A percentile compares a stretch with the other conserved stretches of the same genome.
phyloP scores from a whole-genome alignment of 1,140 invertebrate genomes.

The Pentalonia nigronervosa region DNA sequence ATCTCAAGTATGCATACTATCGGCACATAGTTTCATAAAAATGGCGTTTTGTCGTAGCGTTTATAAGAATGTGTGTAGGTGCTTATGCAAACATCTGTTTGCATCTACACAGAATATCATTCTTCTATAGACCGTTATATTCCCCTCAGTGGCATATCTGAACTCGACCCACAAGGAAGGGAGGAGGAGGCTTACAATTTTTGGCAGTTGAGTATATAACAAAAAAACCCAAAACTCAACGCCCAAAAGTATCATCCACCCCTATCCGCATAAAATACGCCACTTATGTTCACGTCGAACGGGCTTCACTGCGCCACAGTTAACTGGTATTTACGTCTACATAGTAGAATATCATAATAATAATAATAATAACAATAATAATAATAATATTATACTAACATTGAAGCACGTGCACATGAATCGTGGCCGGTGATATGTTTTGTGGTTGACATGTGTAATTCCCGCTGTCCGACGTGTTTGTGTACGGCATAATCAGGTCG shows the following conservation, averaged over 20 bases:
- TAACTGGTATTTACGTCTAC: too few relatives aligned
- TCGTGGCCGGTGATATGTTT: conserved; percentile 82
- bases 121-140: neutral
- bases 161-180: neutral
- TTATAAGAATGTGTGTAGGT: too few relatives aligned
- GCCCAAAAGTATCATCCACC: neutral
- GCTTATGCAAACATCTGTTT: too few relatives aligned
- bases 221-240: neutral
- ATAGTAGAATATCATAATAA: neutral
- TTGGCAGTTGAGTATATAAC: too few relatives aligned
- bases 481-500: conserved; percentile 64
- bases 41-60: too few relatives aligned
- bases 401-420: conserved; percentile 86
- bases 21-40: too few relatives aligned
- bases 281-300: neutral
- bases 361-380: too few relatives aligned
- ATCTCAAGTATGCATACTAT: too few relatives aligned
- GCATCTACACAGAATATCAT: too few relatives aligned
- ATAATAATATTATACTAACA: conserved; percentile 66
- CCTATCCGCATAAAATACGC: neutral
- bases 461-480: conserved; percentile 72
- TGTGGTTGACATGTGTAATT: conserved; percentile 89
- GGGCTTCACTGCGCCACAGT: too few relatives aligned
- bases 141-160: neutral
- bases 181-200: neutral